Base-by-base conservation (phyloP, 2,888 invertebrate genomes). In the Nomada ruficornis region DNA sequence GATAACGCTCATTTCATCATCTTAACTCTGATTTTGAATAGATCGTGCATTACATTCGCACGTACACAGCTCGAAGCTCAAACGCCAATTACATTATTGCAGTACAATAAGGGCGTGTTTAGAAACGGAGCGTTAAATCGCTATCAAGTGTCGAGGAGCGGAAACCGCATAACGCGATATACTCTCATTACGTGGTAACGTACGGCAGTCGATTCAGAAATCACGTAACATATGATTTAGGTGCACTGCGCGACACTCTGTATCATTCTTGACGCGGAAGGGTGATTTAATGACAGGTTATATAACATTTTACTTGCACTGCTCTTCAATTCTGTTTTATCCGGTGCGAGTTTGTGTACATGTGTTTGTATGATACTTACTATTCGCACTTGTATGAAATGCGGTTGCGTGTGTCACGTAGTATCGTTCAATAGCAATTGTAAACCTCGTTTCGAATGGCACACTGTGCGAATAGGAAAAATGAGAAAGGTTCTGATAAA, bases 221-320 rank as follows among this genome's bases (percentile, higher is more conserved):
- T 87, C 78, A 52, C 75, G 82, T 85, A 90, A 91, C 91, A 90
- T 86, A 85, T 88, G 85, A 91, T 91, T 91, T 90, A 85, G 88
- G 83, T 83, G 89, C 83, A 36, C 87, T 81, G 77, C 83, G 76
- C 83, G 80, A 73, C 76, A 18, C 70, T 63, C 59, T 55, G 63
- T 59, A 54, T 65, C 73, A 73, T 77, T 83, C 80, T 80, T 73
- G 80, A 47, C 68, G 68, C 65, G 65, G 82, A 86, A 88, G 93
- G 91, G 91, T 90, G 89, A 78, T 86, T 88, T 93, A 92, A 93
- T 93, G 92, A 92, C 91, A 88, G 91, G 91, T 93, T 93, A 91
- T 89, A 90, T 90, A 91, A 90, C 91, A 90, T 90, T 91, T 89
- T 86, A 85, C 86, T 88, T 82, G 82, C 88, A 85, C 82, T 79